Conservation (phyloP, 2,888 invertebrate species). For the Drosophila neotestacea region DNA sequence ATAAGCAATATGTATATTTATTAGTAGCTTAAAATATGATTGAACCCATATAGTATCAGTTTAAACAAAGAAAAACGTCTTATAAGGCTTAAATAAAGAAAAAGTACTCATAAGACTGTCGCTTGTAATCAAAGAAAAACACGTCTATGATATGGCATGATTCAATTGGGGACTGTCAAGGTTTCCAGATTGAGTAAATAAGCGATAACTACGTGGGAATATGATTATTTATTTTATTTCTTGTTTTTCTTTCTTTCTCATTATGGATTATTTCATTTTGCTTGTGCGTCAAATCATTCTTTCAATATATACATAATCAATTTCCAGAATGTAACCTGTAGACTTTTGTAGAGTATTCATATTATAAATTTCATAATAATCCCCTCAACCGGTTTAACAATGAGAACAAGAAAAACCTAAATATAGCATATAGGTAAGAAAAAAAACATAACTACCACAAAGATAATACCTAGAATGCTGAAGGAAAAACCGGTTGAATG, state of each 20-base stretch:
- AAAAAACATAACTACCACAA: constrained; percentile 30
- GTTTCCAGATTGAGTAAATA: constrained; percentile 23
- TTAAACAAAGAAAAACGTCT: constrained; percentile 36
- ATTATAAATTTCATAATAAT: constrained; percentile 26
- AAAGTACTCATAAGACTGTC: constrained; percentile 17
- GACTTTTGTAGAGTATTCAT: constrained; percentile 26
- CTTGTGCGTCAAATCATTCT: constrained; percentile 19
- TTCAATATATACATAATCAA: constrained; percentile 6
- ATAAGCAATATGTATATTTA: constrained; percentile 40
- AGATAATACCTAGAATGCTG: constrained; percentile 27
- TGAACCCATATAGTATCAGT: constrained; percentile 19
- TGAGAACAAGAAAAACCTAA: constrained; percentile 29
- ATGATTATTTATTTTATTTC: constrained; percentile 3
- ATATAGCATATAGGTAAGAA: constrained; percentile 43
- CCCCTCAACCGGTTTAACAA: constrained; percentile 54
- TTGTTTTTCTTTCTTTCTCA: constrained; percentile 9
- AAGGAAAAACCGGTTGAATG: constrained; percentile 35
- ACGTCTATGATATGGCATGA: constrained; percentile 20
- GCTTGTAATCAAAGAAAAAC: constrained; percentile 42
- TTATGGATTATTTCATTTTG: neutral
- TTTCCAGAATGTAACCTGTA: constrained; percentile 48
- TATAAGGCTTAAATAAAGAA: constrained; percentile 21
- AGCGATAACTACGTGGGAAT: constrained; percentile 19
- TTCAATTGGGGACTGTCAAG: constrained; percentile 35
- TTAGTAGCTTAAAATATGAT: constrained; percentile 38